Conservation (phyloP, 1,140 invertebrate species). For the Laupala kohalensis region DNA sequence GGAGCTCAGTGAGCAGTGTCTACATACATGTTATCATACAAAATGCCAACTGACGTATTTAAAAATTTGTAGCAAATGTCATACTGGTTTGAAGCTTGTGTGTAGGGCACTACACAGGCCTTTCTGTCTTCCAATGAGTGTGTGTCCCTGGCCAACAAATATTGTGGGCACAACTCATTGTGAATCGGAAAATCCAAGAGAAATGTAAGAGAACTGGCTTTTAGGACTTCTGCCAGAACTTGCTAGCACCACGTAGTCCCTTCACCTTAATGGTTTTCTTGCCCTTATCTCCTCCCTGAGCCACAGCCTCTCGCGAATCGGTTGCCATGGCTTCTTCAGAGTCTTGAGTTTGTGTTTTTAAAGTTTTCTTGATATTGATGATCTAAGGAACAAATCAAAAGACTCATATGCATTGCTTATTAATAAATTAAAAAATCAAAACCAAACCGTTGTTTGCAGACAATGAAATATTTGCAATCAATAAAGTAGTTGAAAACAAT, state of each 20-base stretch:
- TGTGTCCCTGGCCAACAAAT: background rate
- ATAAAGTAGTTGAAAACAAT: no score
- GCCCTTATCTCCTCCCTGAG: conserved; percentile 28
- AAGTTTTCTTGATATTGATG: conserved; percentile 63
- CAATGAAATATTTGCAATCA: no score
- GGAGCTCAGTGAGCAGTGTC: background rate
- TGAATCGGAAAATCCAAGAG: background rate
- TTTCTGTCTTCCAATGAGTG: background rate
- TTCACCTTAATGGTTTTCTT: conserved; percentile 34
- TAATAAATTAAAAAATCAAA: no score
- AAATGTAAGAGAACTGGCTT: no score
- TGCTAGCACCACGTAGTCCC: conserved; percentile 31
- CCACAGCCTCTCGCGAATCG: conserved; percentile 36
- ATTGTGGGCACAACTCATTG: no score
- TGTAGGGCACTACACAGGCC: background rate
- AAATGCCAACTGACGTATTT: background rate
- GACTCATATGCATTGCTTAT: no score
- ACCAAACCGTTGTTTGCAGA: no score
- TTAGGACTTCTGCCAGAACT: conserved; percentile 45
- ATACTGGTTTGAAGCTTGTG: background rate
- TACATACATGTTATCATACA: background rate
- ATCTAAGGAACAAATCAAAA: conserved; percentile 39
- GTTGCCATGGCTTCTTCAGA: conserved; percentile 43
- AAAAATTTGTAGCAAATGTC: background rate
- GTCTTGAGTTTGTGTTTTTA: conserved; percentile 60